Evolutionary conservation across 2,888 invertebrate genomes (phyloP).

Genomic region (Archips xylosteana): DNA sequence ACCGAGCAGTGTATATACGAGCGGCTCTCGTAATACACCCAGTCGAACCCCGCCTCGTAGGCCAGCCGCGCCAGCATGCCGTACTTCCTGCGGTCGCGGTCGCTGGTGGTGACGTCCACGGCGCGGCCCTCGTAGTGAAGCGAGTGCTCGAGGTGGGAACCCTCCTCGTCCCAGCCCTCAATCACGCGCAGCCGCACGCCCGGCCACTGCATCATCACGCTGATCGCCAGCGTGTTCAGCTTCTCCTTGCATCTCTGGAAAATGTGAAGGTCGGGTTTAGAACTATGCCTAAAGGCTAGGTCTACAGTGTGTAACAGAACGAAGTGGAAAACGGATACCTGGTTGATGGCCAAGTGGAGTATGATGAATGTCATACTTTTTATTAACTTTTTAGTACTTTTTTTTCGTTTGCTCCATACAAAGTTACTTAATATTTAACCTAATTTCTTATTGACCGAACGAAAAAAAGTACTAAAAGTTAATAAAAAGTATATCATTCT

Average conservation of each 20-base stretch:
- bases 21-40: constrained; percentile 98
- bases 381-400: too few relatives aligned
- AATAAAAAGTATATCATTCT: too few relatives aligned
- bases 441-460: too few relatives aligned
- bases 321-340: too few relatives aligned
- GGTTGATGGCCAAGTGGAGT: too few relatives aligned
- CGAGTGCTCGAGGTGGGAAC: constrained; percentile 91
- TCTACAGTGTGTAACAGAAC: too few relatives aligned
- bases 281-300: too few relatives aligned
- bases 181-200: constrained; percentile 96
- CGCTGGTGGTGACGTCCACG: constrained; percentile 97
- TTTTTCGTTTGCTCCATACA: too few relatives aligned
- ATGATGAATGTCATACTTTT: too few relatives aligned
- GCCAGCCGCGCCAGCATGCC: constrained; percentile 98
- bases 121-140: constrained; percentile 98
- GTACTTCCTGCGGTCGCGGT: constrained; percentile 96
- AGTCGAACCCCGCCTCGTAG: constrained; percentile 99
- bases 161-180: constrained; percentile 98
- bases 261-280: constrained; percentile 43
- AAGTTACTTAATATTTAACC: too few relatives aligned
- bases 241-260: constrained; percentile 98
- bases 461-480: too few relatives aligned
- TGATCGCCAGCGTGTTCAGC: constrained; percentile 96
- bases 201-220: constrained; percentile 99
- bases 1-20: constrained; percentile 98